Evolutionary conservation across 2,888 invertebrate species (phyloP).

Genomic region (Athrips mouffetella): DNA sequence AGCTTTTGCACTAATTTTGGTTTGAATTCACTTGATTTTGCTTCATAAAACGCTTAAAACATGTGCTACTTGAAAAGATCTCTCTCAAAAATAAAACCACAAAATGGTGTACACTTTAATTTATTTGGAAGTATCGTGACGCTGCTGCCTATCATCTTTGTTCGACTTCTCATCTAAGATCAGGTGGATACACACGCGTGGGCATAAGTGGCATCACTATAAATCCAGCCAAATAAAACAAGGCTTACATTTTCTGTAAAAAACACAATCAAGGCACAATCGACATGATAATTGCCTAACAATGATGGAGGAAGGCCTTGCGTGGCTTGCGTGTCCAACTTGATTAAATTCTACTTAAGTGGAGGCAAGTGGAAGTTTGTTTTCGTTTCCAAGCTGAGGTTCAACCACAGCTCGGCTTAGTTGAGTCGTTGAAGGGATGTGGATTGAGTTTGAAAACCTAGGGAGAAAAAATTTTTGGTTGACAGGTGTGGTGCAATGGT

Average conservation of each 20-base stretch:
- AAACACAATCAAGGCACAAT: conserved; percentile 36
- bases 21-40: too few species aligned
- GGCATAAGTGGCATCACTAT: not conserved
- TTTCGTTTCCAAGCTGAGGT: conserved; percentile 21
- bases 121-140: too few species aligned
- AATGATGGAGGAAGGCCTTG: conserved; percentile 33
- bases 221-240: too few species aligned
- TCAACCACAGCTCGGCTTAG: not conserved
- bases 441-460: not conserved
- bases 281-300: conserved; percentile 39
- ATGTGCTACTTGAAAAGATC: too few species aligned
- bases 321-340: conserved; percentile 40
- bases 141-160: too few species aligned
- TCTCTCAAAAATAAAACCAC: too few species aligned
- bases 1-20: too few species aligned
- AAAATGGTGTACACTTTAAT: too few species aligned
- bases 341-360: conserved; percentile 44
- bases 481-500: too few species aligned
- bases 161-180: too few species aligned
- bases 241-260: conserved; percentile 18
- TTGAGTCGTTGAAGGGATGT: conserved; percentile 2
- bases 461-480: not conserved
- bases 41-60: too few species aligned
- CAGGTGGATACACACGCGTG: not conserved
- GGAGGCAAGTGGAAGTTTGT: conserved; percentile 33